A percentile compares a stretch with the other conserved stretches of the same genome.
phyloP scores from a whole-genome alignment of 1,140 invertebrate species.

The Caligus rogercresseyi region DNA sequence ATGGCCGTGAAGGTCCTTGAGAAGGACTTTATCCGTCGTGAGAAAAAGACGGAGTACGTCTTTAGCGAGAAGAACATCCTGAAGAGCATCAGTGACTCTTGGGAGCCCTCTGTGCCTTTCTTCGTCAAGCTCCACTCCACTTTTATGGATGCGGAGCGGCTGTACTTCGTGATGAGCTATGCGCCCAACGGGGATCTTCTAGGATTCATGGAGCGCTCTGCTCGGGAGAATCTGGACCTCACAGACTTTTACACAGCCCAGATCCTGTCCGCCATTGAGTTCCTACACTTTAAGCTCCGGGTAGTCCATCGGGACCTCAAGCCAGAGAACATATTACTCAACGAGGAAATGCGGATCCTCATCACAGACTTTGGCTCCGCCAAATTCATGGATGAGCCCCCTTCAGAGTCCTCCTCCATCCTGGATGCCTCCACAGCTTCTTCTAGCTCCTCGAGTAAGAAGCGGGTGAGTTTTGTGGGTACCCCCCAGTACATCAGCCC shows the following conservation, averaged over 20 bases:
- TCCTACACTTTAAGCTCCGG: slow-evolving; percentile 60
- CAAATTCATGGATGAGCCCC: slow-evolving; percentile 49
- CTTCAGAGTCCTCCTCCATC: too few relatives aligned
- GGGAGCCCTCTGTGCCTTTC: slow-evolving; percentile 42
- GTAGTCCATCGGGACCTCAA: slow-evolving; percentile 69
- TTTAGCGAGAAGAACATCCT: slow-evolving; percentile 79
- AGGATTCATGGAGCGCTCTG: slow-evolving; percentile 4
- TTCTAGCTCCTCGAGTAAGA: slow-evolving; percentile 4
- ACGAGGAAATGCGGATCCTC: slow-evolving; percentile 87
- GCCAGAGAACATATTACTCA: slow-evolving; percentile 45
- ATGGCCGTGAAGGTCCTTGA: slow-evolving; percentile 47
- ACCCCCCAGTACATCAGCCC: slow-evolving; percentile 97
- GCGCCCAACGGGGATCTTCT: slow-evolving; percentile 16
- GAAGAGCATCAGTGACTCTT: slow-evolving; percentile 45
- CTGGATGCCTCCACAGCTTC: neutral
- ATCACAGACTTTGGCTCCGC: slow-evolving; percentile 95
- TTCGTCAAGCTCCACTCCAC: slow-evolving; percentile 88
- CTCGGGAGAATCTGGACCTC: slow-evolving; percentile 55
- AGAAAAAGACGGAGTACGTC: slow-evolving; percentile 82
- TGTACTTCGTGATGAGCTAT: slow-evolving; percentile 20
- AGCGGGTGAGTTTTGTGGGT: slow-evolving; percentile 84
- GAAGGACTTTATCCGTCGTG: slow-evolving; percentile 72
- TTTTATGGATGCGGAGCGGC: slow-evolving; percentile 12
- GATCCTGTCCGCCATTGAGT: slow-evolving; percentile 73
- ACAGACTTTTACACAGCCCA: slow-evolving; percentile 86